Percentiles rank a stretch among this genome's conserved stretches.
phyloP scores from a whole-genome alignment of 1,140 invertebrate species.

The Brachionus plicatilis region DNA sequence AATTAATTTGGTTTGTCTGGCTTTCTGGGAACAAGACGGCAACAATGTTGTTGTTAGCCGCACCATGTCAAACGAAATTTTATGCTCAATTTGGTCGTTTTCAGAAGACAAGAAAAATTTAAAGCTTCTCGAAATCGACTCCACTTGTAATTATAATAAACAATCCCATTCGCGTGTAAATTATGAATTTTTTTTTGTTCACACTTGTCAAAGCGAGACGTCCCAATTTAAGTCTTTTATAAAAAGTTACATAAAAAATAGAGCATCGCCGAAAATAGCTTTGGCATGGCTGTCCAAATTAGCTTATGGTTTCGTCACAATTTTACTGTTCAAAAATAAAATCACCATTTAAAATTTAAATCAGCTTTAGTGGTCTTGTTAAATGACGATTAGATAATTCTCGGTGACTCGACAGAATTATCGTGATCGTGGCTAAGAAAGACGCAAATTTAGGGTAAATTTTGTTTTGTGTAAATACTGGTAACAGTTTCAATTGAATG shows the following conservation, averaged over 20 bases:
- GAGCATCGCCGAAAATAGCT: neutral
- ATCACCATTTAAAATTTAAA: neutral
- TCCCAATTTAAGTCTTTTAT: neutral
- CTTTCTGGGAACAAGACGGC: slow-evolving; percentile 12
- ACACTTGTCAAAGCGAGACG: neutral
- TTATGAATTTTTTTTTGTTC: neutral
- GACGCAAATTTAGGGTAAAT: neutral
- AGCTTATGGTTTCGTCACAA: neutral
- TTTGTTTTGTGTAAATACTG: neutral
- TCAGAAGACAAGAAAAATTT: neutral
- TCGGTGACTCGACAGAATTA: neutral
- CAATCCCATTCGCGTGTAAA: neutral
- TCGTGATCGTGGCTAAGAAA: neutral
- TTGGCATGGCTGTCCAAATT: neutral
- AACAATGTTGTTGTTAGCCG: slow-evolving; percentile 13
- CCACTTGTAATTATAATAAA: slow-evolving; percentile 29
- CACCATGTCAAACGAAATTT: slow-evolving; percentile 32
- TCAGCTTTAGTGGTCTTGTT: neutral
- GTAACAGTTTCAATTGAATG: neutral
- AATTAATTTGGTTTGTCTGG: slow-evolving; percentile 28
- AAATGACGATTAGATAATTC: neutral
- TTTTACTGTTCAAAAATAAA: neutral
- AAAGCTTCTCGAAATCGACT: slow-evolving; percentile 17
- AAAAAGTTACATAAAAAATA: neutral
- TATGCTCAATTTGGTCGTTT: slow-evolving; percentile 33